Base-by-base conservation (phyloP, 2,113 vertebrate species). In the Strigops habroptila region DNA sequence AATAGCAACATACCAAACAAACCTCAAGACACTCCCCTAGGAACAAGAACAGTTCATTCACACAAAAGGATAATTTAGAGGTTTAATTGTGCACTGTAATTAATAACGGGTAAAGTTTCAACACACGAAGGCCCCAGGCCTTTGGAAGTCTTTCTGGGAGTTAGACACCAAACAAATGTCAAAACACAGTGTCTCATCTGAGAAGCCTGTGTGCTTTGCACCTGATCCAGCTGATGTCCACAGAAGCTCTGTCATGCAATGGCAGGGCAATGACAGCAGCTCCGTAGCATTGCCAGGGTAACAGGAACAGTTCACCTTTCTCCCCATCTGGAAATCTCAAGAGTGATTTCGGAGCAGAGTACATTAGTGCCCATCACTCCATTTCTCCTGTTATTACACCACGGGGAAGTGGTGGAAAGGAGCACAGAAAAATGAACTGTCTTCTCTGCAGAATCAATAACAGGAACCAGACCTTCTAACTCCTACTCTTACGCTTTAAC, bases 61-160 rank as follows among this genome's bases (percentile, higher is more conserved):
- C 53, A 96, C 93, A 95, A 76, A 95, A 82, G 90, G 67, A 21
- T 88, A 90, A 96, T 95, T 95, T 41, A 92, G 84, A 95, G 74
- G 75, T 86, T 95, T 91, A 94, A 90, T 37, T 94, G 81, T 70
- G 75, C 63, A 35, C 48, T 53, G 62, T 82, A 94, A 94, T 95
- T 94, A 95, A 91, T 82, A 91, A 90, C 0, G 12, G 84, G 84
- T 94, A 71, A 88, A 73, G 84, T 88, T 95, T 91, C 84, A 93
- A 87, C 74, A 87, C 62, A 80, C 5, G 0, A 82, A 88, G 65
- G 85, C 89, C 89, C 24, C 67, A 41, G 90, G 96, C 92, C 28
- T 76, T 62, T 89, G 81, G 78, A 85, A 94, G 37, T n/a, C 41
- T 94, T 79, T 82, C 62, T 83, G 74, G n/a, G 82, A 74, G 59